phyloP scores from a whole-genome alignment of 2,113 vertebrate genomes.

The Halichoerus grypus region DNA sequence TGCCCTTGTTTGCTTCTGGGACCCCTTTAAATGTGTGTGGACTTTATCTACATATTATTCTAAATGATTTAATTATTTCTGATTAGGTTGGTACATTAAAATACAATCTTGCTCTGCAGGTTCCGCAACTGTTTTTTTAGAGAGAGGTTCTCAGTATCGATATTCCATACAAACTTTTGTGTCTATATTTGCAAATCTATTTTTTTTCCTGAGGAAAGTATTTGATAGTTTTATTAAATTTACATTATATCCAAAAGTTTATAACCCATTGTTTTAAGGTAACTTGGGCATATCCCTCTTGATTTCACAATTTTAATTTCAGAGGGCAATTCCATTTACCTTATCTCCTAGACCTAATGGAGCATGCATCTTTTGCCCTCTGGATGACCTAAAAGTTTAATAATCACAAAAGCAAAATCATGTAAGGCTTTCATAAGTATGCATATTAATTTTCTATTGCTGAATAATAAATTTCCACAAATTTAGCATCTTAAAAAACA shows the following conservation, averaged over 20 bases:
- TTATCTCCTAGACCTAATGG: not conserved
- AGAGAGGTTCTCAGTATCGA: not conserved
- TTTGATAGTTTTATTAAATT: not conserved
- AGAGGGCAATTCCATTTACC: not conserved
- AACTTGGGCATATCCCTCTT: not conserved
- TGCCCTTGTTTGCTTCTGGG: not conserved
- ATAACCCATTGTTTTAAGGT: not conserved
- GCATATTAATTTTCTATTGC: not conserved
- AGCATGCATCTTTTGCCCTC: not conserved
- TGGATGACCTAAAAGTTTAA: not conserved
- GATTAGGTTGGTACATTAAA: not conserved
- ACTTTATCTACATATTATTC: not conserved
- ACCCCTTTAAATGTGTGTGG: not conserved
- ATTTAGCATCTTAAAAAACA: not conserved
- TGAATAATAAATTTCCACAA: not conserved
- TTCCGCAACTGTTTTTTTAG: not conserved
- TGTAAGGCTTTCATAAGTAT: not conserved
- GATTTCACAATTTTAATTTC: not conserved
- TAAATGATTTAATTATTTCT: not conserved
- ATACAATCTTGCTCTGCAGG: accelerated
- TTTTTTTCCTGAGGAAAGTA: not conserved
- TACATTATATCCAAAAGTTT: not conserved
- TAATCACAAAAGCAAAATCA: not conserved
- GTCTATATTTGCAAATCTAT: not conserved
- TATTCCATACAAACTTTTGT: not conserved